Evolutionary conservation across 1,140 invertebrate species (phyloP), one percentile per base, ranked within the genome.

Genomic region (Ooceraea biroi): DNA sequence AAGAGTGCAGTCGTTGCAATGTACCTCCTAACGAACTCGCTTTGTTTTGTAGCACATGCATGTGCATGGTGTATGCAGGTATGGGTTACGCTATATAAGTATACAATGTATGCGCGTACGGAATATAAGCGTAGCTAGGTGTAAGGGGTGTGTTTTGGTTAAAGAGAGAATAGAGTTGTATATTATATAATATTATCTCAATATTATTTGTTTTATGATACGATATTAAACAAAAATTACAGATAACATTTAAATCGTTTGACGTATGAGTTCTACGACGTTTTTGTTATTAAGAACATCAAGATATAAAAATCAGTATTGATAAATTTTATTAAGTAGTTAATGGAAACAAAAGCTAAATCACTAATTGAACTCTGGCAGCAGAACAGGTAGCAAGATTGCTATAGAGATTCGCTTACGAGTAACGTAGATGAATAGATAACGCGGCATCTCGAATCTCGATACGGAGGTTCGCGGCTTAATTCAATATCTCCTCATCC

Each of bases 11-110:
- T 92, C 91, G 91, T 93, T 93, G 91, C 93, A 89, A 93, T 93
- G 92, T 92, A 91, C 91, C 91, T 93, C 91, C 90, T 94, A 94
- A 94, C 94, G 94, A 94, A 93, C 93, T 94, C 91, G 93, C 94
- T 94, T 94, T 94, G 94, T 94, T 94, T 94, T 93, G 93, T 90
- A 80, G 89, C 83, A 85, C 89, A 90, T 90, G 88, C 90, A 90
- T 91, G 91, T 90, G 88, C 92, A 91, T 89, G 90, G 84, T 77
- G 84, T 83, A 90, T 91, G 88, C 85, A 74, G 85, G 86, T 91
- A 88, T 89, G 87, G 88, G n/a, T 89, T 60, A 41, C 73, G 80
- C 71, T 82, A 87, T 87, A 85, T 85, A 82, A 78, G 85, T 88
- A 69, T 83, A 86, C 85, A 92, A 91, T 86, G 63, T 87, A 89